phyloP scores from a whole-genome alignment of 2,797 vertebrate genomes.

The Mareca penelope region DNA sequence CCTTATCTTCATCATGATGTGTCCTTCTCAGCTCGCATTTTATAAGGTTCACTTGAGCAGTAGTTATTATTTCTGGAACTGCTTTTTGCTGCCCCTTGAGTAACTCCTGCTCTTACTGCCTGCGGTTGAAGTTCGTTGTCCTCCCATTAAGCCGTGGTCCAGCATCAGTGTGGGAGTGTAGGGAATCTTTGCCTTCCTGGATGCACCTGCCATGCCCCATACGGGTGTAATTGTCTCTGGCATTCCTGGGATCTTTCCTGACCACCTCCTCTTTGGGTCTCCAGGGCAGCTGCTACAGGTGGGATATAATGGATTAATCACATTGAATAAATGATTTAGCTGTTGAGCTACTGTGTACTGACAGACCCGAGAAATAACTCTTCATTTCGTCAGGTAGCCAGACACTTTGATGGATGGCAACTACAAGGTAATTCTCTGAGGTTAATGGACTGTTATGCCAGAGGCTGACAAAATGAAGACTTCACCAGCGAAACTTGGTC shows the following conservation, averaged over 20 bases:
- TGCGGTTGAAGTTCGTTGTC: not conserved
- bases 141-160: not conserved
- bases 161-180: not conserved
- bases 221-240: not conserved
- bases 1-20: not conserved
- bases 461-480: not conserved
- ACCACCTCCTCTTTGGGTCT: not conserved
- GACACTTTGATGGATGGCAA: slow-evolving; percentile 33
- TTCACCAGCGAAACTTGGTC: not conserved
- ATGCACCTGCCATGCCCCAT: not conserved
- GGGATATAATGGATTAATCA: slow-evolving; percentile 34
- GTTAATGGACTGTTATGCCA: slow-evolving; percentile 26
- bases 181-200: not conserved
- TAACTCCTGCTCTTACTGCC: not conserved
- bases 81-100: not conserved
- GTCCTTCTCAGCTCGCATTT: not conserved
- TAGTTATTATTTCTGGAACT: not conserved
- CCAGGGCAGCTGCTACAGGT: not conserved
- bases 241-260: not conserved
- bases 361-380: slow-evolving; percentile 42
- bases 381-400: slow-evolving; percentile 22
- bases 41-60: not conserved
- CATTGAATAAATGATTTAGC: slow-evolving; percentile 31
- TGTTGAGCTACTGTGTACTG: not conserved
- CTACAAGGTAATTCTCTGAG: slow-evolving; percentile 7